Conservation (phyloP, 2,113 vertebrate species). For the Mustelus asterias region DNA sequence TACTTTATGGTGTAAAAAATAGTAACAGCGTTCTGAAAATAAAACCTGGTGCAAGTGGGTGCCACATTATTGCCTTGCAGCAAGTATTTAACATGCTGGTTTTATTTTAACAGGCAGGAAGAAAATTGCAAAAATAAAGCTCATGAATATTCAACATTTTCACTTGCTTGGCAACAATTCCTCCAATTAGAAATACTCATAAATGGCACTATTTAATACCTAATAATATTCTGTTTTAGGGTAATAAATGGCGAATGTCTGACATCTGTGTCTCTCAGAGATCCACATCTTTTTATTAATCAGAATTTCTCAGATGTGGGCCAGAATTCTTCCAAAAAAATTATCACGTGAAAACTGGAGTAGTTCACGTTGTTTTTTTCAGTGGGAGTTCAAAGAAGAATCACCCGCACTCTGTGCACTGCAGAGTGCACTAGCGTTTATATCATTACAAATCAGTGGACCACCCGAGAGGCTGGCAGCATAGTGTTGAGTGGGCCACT, state of each 20-base stretch:
- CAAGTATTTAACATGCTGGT: background rate
- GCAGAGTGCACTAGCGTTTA: too few species aligned
- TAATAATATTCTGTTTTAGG: background rate
- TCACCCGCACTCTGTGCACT: too few species aligned
- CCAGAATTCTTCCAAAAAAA: too few species aligned
- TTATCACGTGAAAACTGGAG: too few species aligned
- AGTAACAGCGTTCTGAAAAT: background rate
- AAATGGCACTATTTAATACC: background rate
- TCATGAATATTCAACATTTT: constrained; percentile 14
- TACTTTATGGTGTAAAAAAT: background rate
- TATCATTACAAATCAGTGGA: too few species aligned
- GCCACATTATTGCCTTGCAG: background rate
- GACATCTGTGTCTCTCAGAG: background rate
- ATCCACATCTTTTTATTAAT: background rate
- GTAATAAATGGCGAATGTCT: background rate
- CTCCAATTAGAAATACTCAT: background rate
- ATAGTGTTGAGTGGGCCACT: too few species aligned
- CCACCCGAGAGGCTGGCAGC: too few species aligned
- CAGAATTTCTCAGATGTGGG: background rate
- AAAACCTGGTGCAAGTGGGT: background rate
- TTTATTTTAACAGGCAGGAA: background rate
- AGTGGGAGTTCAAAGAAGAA: too few species aligned
- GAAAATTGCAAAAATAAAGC: background rate
- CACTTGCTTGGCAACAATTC: background rate
- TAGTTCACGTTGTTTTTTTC: too few species aligned